phyloP scores from a whole-genome alignment of 2,888 invertebrate species.

The Leistus spinibarbis region DNA sequence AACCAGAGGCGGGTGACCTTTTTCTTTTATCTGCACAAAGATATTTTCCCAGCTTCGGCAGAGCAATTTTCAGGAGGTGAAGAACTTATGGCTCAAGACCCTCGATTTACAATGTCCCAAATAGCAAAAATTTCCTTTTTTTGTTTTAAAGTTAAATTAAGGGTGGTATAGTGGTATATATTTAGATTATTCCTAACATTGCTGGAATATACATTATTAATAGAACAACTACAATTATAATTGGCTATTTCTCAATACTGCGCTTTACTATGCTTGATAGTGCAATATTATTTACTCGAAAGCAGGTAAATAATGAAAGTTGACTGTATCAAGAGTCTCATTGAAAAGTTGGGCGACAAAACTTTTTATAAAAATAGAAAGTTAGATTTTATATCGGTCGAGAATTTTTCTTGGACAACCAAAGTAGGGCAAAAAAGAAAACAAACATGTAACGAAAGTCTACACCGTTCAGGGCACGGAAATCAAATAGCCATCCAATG shows the following conservation, averaged over 20 bases:
- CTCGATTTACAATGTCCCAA: not conserved
- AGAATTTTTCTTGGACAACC: not conserved
- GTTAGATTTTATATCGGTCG: not conserved
- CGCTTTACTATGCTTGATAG: too few relatives aligned
- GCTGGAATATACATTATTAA: too few relatives aligned
- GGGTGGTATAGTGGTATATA: too few relatives aligned
- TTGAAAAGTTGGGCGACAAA: not conserved
- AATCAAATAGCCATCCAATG: constrained; percentile 32
- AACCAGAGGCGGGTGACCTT: not conserved
- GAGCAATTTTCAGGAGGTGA: not conserved
- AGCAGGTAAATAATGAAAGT: not conserved
- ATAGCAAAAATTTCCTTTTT: not conserved
- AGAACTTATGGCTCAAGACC: not conserved
- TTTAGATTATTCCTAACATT: too few relatives aligned
- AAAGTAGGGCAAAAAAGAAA: not conserved
- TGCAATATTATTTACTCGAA: too few relatives aligned
- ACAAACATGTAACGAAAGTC: constrained; percentile 15
- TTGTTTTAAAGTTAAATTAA: too few relatives aligned
- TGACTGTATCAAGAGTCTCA: not conserved
- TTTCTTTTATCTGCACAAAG: not conserved
- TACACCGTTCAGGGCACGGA: constrained; percentile 15
- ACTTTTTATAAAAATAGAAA: not conserved
- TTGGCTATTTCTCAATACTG: too few relatives aligned
- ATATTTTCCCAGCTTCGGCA: not conserved
- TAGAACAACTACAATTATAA: too few relatives aligned